phyloP scores from a whole-genome alignment of 2,113 vertebrate species.

The Uria lomvia region DNA sequence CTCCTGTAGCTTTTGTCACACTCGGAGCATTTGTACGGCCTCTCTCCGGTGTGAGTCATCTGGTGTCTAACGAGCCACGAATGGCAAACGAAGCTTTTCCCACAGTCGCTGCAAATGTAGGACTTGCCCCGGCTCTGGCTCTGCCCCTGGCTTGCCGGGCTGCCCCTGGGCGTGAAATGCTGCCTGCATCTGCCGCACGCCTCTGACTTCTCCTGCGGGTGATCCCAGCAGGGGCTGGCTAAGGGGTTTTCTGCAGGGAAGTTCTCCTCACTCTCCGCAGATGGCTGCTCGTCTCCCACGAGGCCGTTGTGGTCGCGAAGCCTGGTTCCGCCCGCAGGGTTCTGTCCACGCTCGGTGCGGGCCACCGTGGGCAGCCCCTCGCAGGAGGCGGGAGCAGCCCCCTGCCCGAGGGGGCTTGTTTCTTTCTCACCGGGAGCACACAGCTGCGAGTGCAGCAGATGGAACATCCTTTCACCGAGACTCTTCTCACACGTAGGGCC shows the following conservation, averaged over 20 bases:
- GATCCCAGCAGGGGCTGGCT: conserved; percentile 64
- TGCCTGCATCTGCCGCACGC: conserved; percentile 10
- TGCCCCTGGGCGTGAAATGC: conserved; percentile 3
- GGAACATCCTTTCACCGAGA: background rate
- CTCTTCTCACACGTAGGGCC: background rate
- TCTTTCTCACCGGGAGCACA: background rate
- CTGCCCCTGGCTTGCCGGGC: conserved; percentile 56
- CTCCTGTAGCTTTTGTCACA: conserved; percentile 76
- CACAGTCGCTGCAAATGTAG: background rate
- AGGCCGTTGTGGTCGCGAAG: background rate
- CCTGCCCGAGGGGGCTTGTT: background rate
- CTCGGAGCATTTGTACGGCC: conserved; percentile 73
- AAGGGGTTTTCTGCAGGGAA: background rate
- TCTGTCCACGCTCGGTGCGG: accelerated
- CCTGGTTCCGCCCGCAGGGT: accelerated
- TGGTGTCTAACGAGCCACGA: background rate
- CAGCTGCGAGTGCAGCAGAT: background rate
- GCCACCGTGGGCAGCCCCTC: background rate
- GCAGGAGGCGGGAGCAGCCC: background rate
- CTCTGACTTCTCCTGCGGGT: background rate
- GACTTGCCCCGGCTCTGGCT: conserved; percentile 70
- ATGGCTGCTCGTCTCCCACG: background rate
- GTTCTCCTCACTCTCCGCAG: background rate
- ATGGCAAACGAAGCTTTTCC: background rate
- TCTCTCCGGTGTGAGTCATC: background rate